Percentiles rank a stretch among this genome's conserved stretches.
Evolutionary conservation across 1,140 invertebrate species (phyloP).

Genomic region (Drosophila burlai): DNA sequence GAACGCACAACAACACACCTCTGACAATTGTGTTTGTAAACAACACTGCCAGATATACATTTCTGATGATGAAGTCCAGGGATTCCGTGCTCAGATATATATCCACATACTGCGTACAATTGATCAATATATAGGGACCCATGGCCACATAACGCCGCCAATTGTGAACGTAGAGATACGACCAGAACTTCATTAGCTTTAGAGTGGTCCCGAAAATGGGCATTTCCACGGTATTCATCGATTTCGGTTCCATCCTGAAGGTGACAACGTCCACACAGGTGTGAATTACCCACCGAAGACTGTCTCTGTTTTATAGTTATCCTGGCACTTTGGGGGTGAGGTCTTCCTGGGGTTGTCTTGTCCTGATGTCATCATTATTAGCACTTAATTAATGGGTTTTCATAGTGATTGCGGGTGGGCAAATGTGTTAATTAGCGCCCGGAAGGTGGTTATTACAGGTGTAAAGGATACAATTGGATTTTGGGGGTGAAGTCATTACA

Average conservation of each 20-base stretch:
- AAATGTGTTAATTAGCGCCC: conserved; percentile 58
- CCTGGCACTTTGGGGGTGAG: background rate
- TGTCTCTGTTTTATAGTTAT: conserved; percentile 27
- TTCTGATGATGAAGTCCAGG: conserved; percentile 72
- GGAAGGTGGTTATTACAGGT: conserved; percentile 52
- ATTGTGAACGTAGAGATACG: conserved; percentile 73
- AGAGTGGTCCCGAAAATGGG: conserved; percentile 65
- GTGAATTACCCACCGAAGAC: background rate
- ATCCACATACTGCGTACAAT: conserved; percentile 73
- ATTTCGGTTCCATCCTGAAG: conserved; percentile 38
- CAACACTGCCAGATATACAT: conserved; percentile 71
- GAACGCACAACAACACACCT: conserved; percentile 58
- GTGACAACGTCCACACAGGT: conserved; percentile 3
- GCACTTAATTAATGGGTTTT: conserved; percentile 47
- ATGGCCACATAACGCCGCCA: conserved; percentile 75
- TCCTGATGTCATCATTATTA: conserved; percentile 49
- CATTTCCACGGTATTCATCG: conserved; percentile 63
- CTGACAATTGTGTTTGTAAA: conserved; percentile 70
- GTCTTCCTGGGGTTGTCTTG: background rate
- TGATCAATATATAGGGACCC: conserved; percentile 62
- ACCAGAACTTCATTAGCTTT: conserved; percentile 78
- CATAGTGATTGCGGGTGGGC: conserved; percentile 20
- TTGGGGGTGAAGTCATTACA: conserved; percentile 3
- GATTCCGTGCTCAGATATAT: conserved; percentile 72
- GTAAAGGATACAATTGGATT: conserved; percentile 22